Conservation (phyloP, 2,797 vertebrate genomes). For the Smutsia gigantea region DNA sequence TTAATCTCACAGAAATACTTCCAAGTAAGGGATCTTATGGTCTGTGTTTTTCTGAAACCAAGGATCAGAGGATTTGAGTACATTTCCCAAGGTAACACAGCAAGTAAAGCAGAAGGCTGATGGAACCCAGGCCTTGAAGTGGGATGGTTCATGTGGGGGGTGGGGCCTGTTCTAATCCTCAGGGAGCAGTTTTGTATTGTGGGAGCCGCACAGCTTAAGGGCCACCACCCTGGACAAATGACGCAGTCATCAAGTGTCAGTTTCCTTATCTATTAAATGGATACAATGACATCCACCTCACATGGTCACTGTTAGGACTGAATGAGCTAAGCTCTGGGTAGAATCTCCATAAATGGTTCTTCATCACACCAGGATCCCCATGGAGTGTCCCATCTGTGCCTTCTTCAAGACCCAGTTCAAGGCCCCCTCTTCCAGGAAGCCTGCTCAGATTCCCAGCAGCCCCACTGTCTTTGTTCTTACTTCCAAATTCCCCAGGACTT, state of each 20-base stretch:
- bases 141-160: background rate
- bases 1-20: background rate
- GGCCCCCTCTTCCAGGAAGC: background rate
- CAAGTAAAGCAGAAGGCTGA: background rate
- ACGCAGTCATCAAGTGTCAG: background rate
- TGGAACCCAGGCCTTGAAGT: background rate
- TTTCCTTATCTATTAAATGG: background rate
- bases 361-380: background rate
- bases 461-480: background rate
- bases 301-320: background rate
- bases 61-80: background rate
- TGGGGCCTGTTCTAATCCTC: too few relatives aligned
- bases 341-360: background rate
- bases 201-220: background rate
- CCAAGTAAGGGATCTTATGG: background rate
- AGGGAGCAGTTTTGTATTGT: background rate
- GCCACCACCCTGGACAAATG: background rate
- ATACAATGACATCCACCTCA: fast-evolving
- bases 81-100: background rate
- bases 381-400: background rate
- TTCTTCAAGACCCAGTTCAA: background rate
- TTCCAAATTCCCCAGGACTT: background rate
- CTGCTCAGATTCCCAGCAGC: background rate
- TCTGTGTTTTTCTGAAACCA: background rate
- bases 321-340: too few relatives aligned